Evolutionary conservation across 2,888 invertebrate genomes (phyloP).

Genomic region (Spicauda simplicius): DNA sequence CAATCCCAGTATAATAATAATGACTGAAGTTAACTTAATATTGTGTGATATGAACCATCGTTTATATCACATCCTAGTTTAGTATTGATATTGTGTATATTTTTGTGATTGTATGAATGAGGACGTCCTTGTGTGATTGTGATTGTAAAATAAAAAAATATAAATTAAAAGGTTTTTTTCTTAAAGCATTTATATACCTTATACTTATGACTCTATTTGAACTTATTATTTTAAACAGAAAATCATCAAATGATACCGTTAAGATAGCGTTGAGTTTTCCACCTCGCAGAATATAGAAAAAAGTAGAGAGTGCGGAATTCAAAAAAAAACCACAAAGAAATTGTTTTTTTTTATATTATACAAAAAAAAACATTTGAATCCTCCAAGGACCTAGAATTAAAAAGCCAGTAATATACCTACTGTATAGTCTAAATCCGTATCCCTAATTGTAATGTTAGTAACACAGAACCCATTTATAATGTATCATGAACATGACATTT

Average conservation of each 20-base stretch:
- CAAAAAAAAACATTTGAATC: too few relatives aligned
- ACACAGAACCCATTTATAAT: too few relatives aligned
- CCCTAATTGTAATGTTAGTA: too few relatives aligned
- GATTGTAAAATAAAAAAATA: constrained; percentile 74
- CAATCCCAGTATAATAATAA: constrained; percentile 60
- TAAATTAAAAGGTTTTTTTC: constrained; percentile 36
- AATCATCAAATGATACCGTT: constrained; percentile 58
- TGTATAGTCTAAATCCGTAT: too few relatives aligned
- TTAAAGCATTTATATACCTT: neutral
- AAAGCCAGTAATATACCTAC: too few relatives aligned
- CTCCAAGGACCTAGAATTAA: too few relatives aligned
- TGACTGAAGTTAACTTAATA: constrained; percentile 80
- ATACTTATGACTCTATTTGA: too few relatives aligned
- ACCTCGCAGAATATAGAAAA: neutral
- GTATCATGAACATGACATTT: too few relatives aligned
- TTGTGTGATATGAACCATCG: constrained; percentile 76
- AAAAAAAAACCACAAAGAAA: too few relatives aligned
- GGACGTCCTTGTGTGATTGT: constrained; percentile 84
- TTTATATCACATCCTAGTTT: constrained; percentile 77
- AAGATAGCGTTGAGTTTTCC: constrained; percentile 40
- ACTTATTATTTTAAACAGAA: constrained; percentile 20
- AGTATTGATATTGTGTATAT: constrained; percentile 68
- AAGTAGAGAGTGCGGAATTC: neutral
- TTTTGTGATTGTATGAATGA: constrained; percentile 77
- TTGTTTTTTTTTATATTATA: too few relatives aligned